phyloP scores from a whole-genome alignment of 2,888 invertebrate species.

The Cephus pulcher region DNA sequence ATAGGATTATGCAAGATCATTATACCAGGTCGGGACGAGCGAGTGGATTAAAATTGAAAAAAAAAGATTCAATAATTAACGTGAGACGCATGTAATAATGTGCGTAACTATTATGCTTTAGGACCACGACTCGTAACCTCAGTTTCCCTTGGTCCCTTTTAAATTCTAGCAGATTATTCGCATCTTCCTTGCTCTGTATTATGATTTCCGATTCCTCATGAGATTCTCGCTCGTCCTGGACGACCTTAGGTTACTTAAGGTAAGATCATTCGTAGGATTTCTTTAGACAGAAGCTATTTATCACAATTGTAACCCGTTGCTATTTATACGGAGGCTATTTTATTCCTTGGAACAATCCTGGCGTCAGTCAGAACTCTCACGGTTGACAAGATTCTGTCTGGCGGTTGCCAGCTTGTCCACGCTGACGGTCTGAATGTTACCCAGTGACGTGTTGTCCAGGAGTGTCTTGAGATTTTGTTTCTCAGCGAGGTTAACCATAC shows the following conservation, averaged over 20 bases:
- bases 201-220: background rate
- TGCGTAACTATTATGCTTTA: background rate
- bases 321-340: background rate
- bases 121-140: background rate
- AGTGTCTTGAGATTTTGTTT: slow-evolving; percentile 46
- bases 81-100: background rate
- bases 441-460: slow-evolving; percentile 43
- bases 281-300: background rate
- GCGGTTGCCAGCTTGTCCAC: slow-evolving; percentile 50
- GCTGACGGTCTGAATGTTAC: slow-evolving; percentile 50
- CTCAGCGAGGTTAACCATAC: slow-evolving; percentile 56
- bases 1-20: background rate
- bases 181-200: background rate
- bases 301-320: background rate
- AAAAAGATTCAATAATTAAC: background rate
- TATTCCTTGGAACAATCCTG: slow-evolving; percentile 11
- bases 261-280: background rate
- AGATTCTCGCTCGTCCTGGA: background rate
- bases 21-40: background rate
- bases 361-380: slow-evolving; percentile 23
- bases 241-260: background rate
- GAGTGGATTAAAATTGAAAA: background rate
- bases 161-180: background rate
- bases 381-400: slow-evolving; percentile 46
- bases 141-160: background rate